These are phyloP conservation scores for Scaptodrosophila lebanonensis DNA, from an alignment of 1,140 invertebrate genomes.

Conservation along the genomic window DNA sequence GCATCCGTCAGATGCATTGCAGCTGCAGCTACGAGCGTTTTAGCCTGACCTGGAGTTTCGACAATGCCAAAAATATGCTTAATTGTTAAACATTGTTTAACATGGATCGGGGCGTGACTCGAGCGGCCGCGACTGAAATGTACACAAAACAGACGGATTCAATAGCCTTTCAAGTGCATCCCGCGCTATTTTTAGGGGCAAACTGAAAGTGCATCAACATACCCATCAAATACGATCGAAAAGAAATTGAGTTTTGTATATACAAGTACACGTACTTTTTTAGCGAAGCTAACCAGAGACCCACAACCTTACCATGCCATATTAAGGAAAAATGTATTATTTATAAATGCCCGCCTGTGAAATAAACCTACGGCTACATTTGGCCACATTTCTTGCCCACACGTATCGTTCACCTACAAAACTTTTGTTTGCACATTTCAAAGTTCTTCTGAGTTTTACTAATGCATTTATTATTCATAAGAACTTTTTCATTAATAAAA, in stretches of 20 bases:
- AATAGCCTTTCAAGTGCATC: conserved; percentile 17
- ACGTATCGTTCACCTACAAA: conserved; percentile 5
- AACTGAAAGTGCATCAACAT: too few species aligned
- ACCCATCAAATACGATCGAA: too few species aligned
- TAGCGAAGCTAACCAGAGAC: too few species aligned
- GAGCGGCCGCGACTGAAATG: not conserved
- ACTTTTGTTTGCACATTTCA: conserved; percentile 45
- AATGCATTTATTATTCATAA: conserved; percentile 74
- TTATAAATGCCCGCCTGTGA: conserved; percentile 28
- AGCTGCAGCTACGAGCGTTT: conserved; percentile 1
- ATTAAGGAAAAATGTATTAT: conserved; percentile 50
- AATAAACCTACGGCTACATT: conserved; percentile 20
- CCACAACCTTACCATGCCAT: too few species aligned
- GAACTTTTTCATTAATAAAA: conserved; percentile 66
- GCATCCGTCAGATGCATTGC: conserved; percentile 66
- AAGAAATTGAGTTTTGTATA: too few species aligned
- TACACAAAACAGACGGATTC: conserved; percentile 10
- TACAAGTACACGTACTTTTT: too few species aligned
- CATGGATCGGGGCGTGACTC: not conserved
- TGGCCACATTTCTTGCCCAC: too few species aligned
- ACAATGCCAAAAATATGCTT: conserved; percentile 71
- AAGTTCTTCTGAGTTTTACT: conserved; percentile 36
- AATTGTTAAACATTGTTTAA: conserved; percentile 65
- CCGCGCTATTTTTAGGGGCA: conserved; percentile 41
- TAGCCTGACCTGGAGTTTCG: conserved; percentile 52